Percentiles rank a stretch among this genome's conserved stretches.
These are phyloP conservation scores for Zaprionus kolodkinae DNA, from an alignment of 1,140 invertebrate species.

Conservation along the genomic window DNA sequence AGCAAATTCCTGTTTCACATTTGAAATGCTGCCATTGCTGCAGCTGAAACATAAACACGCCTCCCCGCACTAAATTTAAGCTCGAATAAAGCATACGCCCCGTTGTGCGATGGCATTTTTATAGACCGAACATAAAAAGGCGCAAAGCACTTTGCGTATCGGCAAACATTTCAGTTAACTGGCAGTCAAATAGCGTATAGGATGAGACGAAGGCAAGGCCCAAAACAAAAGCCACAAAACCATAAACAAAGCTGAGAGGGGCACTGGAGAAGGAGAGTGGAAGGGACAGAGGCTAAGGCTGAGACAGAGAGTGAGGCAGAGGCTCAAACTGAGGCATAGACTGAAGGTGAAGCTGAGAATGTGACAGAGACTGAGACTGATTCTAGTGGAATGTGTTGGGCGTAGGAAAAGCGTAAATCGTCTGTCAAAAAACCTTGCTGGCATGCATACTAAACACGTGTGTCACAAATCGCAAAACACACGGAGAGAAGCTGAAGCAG, in stretches of 20 bases:
- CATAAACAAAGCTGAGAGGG: conserved; percentile 50
- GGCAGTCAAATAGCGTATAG: background rate
- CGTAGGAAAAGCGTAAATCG: background rate
- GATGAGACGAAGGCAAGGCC: conserved; percentile 24
- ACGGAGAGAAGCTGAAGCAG: background rate
- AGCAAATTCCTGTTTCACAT: background rate
- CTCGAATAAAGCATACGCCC: background rate
- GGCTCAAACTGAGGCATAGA: too few species aligned
- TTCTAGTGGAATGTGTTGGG: too few species aligned
- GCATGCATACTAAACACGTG: conserved; percentile 14
- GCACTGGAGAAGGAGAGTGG: background rate
- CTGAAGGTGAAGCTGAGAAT: background rate
- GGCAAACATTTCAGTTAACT: conserved; percentile 47
- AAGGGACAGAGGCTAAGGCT: background rate
- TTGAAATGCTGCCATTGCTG: background rate
- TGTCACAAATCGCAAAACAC: conserved; percentile 8
- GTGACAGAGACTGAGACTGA: background rate
- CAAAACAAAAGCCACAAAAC: conserved; percentile 63
- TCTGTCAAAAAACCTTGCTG: background rate
- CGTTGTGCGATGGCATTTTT: conserved; percentile 37
- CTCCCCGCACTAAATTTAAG: conserved; percentile 6
- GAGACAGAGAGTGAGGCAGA: background rate
- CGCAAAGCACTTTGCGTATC: conserved; percentile 59
- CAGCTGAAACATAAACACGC: conserved; percentile 12
- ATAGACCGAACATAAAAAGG: conserved; percentile 60